These are phyloP conservation scores for Psettodes erumei DNA, from an alignment of 2,113 vertebrate species.

Conservation along the genomic window DNA sequence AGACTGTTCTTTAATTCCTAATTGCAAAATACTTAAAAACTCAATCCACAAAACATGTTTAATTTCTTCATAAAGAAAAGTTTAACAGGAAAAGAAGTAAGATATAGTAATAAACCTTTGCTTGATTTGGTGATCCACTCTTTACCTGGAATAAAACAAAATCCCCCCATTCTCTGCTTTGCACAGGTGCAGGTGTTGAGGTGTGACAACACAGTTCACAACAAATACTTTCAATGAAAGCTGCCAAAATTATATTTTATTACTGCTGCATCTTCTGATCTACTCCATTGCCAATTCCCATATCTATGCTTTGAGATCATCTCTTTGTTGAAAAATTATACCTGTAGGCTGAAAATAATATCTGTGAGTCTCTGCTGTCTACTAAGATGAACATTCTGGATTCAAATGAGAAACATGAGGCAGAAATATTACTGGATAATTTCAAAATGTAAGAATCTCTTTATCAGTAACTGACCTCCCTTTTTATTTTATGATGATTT, in stretches of 20 bases:
- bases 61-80: neutral
- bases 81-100: constrained; percentile 11
- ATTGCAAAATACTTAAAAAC: constrained; percentile 3
- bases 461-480: neutral
- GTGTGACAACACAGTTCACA: constrained; percentile 26
- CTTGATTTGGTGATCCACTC: constrained; percentile 13
- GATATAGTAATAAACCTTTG: constrained; percentile 8
- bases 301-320: constrained; percentile 19
- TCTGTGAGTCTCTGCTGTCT: constrained; percentile 7
- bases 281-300: constrained; percentile 12
- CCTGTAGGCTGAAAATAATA: constrained; percentile 17
- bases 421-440: constrained; percentile 4
- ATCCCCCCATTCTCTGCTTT: constrained; percentile 2
- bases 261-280: constrained; percentile 11
- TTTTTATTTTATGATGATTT: neutral
- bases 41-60: neutral
- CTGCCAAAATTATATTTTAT: constrained; percentile 47
- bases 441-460: neutral
- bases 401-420: neutral
- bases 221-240: constrained; percentile 44
- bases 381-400: neutral
- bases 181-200: constrained; percentile 35
- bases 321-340: constrained; percentile 9
- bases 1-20: neutral
- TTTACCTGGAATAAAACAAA: constrained; percentile 7